Base-by-base conservation (phyloP, 2,797 vertebrate genomes). In the Amblyraja radiata region DNA sequence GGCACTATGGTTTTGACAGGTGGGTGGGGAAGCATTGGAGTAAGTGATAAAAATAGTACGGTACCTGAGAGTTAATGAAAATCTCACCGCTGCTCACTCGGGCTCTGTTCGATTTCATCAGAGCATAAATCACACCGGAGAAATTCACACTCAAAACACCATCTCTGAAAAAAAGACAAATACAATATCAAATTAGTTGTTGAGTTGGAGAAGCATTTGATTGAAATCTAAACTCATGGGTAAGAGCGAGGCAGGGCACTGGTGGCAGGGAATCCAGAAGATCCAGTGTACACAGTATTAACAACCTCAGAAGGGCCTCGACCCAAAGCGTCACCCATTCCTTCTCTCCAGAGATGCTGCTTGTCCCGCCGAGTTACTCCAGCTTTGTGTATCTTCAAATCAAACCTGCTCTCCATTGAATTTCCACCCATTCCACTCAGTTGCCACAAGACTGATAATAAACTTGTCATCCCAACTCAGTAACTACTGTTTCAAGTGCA, bases 101-200 rank as follows among this genome's bases (percentile, higher is more conserved):
- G 1, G 94, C 95, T 94, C 93, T 96, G 0, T 94, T 93, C 11
- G 10, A 93, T 0, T 6, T 2, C 74, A 39, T 94, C 93, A 99
- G 95, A 0, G 94, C 96, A 0, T 96, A 96, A 11, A 99, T 93
- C 73, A 98, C 28, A 1, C 25, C 93, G 36, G 97, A 96, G 94
- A 99, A 98, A 93, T 18, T 96, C 81, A 97, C 97, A 39, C 94
- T 94, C 84, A 11, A 97, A 1, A 1, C 93, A 0, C 93, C 93
- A 58, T 93, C 94, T 94, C 98, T 98, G 94, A 91, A 80, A 6
- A n/a, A 5, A 32, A 88, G 71, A 88, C 2, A 68, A 0, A 88
- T 1, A 32, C 6, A 36, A 10, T 23, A 88, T 88, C 16, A 88
- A 68, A 88, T 1, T 10, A 9, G 63, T 5, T 88, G 21, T 2